Conservation (phyloP, 2,113 vertebrate species). For the Poeciliopsis retropinna region DNA sequence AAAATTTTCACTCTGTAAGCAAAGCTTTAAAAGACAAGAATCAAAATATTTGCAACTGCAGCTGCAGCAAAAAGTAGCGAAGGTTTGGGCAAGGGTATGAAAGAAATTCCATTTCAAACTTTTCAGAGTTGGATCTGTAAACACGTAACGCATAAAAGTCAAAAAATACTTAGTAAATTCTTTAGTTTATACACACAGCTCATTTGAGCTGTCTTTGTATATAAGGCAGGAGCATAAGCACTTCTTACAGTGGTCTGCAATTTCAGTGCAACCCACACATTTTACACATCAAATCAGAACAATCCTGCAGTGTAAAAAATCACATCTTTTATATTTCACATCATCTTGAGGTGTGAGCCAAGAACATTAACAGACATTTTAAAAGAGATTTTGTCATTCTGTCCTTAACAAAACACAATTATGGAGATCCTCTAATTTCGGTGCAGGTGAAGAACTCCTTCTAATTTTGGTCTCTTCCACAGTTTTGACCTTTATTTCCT, state of each 20-base stretch:
- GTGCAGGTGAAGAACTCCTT: background rate
- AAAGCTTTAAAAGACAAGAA: too few relatives aligned
- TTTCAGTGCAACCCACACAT: constrained; percentile 16
- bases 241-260: constrained; percentile 4
- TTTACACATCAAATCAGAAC: constrained; percentile 15
- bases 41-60: too few relatives aligned
- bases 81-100: too few relatives aligned
- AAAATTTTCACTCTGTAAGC: too few relatives aligned
- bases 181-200: constrained; percentile 9
- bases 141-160: background rate
- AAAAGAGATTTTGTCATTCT: background rate
- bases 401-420: constrained; percentile 1
- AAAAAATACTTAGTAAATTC: constrained; percentile 4
- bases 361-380: background rate
- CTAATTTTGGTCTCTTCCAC: background rate
- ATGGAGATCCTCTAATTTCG: background rate
- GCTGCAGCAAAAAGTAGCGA: too few relatives aligned
- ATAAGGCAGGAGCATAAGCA: constrained; percentile 14
- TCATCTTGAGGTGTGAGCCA: background rate
- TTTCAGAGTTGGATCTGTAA: background rate
- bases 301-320: constrained; percentile 23
- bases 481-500: background rate
- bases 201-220: background rate
- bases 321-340: constrained; percentile 9
- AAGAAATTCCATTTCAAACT: too few relatives aligned